Conservation (phyloP, 2,888 invertebrate genomes). For the Synanthedon andrenaeformis region DNA sequence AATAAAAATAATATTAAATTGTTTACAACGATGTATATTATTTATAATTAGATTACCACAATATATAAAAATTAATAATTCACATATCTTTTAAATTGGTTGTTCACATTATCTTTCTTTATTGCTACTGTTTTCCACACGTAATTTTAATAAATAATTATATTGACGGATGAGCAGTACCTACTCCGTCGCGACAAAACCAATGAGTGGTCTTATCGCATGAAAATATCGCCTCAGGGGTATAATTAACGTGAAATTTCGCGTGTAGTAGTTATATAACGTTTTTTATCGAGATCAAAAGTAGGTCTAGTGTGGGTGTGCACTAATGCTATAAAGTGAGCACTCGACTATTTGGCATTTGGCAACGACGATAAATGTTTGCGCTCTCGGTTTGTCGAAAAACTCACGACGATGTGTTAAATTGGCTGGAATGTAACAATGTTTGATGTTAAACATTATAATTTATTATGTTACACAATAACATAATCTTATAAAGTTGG, state of each 20-base stretch:
- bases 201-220: no score
- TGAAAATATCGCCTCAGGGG: not conserved
- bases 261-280: not conserved
- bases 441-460: conserved; percentile 18
- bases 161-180: no score
- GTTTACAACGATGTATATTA: no score
- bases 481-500: not conserved
- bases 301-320: not conserved
- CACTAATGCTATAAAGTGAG: not conserved
- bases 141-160: no score
- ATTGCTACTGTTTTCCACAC: no score
- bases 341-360: conserved; percentile 7
- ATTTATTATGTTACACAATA: conserved; percentile 2
- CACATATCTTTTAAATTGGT: no score
- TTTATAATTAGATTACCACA: no score
- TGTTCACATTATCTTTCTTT: no score
- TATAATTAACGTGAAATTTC: not conserved
- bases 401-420: conserved; percentile 42
- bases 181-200: no score
- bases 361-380: conserved; percentile 37
- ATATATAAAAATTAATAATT: no score
- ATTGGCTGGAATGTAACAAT: conserved; percentile 36
- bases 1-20: no score
- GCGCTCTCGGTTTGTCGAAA: conserved; percentile 40
- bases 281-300: not conserved